Evolutionary conservation across 2,797 vertebrate genomes (phyloP), one percentile per base, ranked within the genome.

Genomic region (Pipistrellus kuhlii): DNA sequence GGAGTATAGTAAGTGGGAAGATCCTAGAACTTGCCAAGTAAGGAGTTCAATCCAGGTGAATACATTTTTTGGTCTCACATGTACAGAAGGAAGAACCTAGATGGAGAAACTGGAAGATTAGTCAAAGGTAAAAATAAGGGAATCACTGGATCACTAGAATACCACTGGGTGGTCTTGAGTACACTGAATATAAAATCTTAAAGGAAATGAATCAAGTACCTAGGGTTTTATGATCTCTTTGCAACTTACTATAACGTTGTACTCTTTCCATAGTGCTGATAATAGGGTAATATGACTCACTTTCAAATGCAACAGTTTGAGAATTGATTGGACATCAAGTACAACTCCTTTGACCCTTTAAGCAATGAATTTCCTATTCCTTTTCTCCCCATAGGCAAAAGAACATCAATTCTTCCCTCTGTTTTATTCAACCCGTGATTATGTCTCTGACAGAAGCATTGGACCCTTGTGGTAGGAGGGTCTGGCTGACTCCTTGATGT

Each of bases 181-280:
- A 71, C 44, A 55, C 32, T 21, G 46, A 81, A n/a, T 20, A n/a
- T n/a, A 85, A 17, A 80, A 38, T 77, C 35, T 35, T 73, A 85
- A 93, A 89, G 23, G 10, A 82, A 83, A 92, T 72, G 9, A 84
- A 32, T 62, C 25, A 86, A 83, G 20, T 17, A 77, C 73, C 72
- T 81, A 53, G 59, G 64, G 27, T 57, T 62, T 59, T 82, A 82
- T 41, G 10, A 78, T 77, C 21, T 48, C 18, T 53, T 38, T 32
- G 53, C 44, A 53, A 62, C 18, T 62, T 53, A 23, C 25, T 48
- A 7, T 25, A 80, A 62, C 72, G 25, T 27, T 72, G 14, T 41
- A 62, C n/a, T 71, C 64, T 80, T 80, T 80, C 53, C n/a, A 62
- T 62, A 72, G 13, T 14, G 38, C 51, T 72, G 66, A 80, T 32